Conservation (phyloP, 2,888 invertebrate species). For the Colostygia pectinataria region DNA sequence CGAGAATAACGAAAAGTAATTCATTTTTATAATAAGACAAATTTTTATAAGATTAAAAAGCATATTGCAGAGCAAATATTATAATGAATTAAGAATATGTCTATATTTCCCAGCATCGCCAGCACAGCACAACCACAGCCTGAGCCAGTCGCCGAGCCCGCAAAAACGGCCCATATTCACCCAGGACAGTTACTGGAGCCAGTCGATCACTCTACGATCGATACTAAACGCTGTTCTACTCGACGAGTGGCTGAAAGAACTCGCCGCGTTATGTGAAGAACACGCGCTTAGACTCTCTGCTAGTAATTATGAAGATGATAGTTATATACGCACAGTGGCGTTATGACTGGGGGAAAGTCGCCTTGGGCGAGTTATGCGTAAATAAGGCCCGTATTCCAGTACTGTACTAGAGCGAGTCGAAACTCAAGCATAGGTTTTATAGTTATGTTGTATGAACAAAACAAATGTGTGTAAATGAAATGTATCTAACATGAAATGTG, state of each 20-base stretch:
- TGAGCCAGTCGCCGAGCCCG: conserved; percentile 43
- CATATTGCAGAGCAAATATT: no score
- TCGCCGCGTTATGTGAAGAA: conserved; percentile 97
- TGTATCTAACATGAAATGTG: no score
- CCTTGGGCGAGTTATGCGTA: not conserved
- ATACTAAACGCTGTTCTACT: conserved; percentile 89
- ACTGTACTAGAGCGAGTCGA: no score
- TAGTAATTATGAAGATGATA: conserved; percentile 62
- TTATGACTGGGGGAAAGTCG: conserved; percentile 65
- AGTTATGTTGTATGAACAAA: no score
- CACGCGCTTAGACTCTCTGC: conserved; percentile 86
- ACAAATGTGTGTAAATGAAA: no score
- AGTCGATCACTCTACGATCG: conserved; percentile 67
- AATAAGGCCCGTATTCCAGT: no score
- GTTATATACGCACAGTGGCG: conserved; percentile 62
- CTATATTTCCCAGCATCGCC: conserved; percentile 39
- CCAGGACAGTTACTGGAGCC: conserved; percentile 74
- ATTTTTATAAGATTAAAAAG: no score
- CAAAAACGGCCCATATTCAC: conserved; percentile 63
- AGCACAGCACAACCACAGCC: conserved; percentile 43
- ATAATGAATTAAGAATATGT: no score
- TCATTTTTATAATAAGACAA: no score
- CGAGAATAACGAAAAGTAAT: no score
- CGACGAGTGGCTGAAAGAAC: conserved; percentile 97
- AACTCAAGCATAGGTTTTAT: no score